Base-by-base conservation (phyloP, 2,113 vertebrate species). In the Bostrychus sinensis region DNA sequence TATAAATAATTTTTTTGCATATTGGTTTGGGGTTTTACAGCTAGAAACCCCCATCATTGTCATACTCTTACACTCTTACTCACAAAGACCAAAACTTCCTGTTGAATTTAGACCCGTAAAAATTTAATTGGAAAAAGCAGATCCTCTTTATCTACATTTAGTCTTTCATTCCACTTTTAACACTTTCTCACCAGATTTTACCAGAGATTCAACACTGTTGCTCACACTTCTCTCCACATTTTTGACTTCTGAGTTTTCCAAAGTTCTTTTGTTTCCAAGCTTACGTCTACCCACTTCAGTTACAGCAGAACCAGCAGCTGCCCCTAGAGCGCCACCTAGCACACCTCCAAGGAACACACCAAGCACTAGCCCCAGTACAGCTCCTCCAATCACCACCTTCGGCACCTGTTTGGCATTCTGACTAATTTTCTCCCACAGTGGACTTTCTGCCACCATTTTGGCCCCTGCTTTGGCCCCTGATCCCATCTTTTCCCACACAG, bases 281-380 rank as follows among this genome's bases (percentile, higher is more conserved):
- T 84, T 92, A 10, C 69, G 61, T 45, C 91, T 80, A 28, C 79
- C 88, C 45, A 89, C 83, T 67, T 92, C 92, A 10, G 62, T 68
- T 1, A 39, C 67, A 2, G 54, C 88, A 19, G 88, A 84, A 16
- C 91, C 92, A 41, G 84, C 74, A 7, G 75, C 81, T 23, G 89
- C 86, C 2, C 92, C 92, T 0, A 89, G 57, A 7, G 84, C 90
- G 17, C 88, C 92, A 3, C 92, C 91, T 23, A 89, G 23, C n/a
- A 74, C 63, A 1, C 92, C 91, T 0, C 74, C 86, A 1, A 91
- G 66, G 62, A 91, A 66, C 56, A 91, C 63, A 0, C 92, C 92
- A 0, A 92, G 67, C 48, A 83, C 60, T 60, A 90, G 84, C 28
- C 92, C 92, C 11, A 91, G 59, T 62, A 93, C 6, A 0, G 88